Conservation (phyloP, 2,888 invertebrate species). For the Ditula angustiorana region DNA sequence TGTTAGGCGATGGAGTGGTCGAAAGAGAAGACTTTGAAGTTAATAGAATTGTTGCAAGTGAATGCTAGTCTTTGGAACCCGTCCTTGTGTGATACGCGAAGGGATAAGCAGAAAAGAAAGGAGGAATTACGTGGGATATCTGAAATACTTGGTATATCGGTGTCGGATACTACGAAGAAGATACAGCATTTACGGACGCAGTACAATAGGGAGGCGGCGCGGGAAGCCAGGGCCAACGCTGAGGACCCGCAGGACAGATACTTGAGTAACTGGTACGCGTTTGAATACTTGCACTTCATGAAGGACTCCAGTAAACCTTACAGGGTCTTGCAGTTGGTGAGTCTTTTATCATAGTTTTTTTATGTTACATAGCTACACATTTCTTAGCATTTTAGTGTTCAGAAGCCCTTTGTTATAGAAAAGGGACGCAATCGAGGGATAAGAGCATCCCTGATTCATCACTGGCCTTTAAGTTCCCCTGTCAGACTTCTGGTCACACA, state of each 20-base stretch:
- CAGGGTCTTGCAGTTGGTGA: conserved; percentile 69
- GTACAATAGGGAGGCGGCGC: conserved; percentile 85
- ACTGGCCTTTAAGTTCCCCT: too few relatives aligned
- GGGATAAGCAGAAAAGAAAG: conserved; percentile 77
- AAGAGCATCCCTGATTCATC: too few relatives aligned
- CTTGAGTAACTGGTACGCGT: conserved; percentile 84
- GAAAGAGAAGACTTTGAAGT: conserved; percentile 77
- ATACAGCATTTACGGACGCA: conserved; percentile 87
- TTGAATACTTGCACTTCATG: conserved; percentile 85
- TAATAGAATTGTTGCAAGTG: conserved; percentile 76
- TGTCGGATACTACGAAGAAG: conserved; percentile 84
- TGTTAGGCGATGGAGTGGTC: conserved; percentile 76
- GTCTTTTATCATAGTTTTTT: conserved; percentile 38
- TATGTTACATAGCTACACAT: neutral
- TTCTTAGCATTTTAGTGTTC: too few relatives aligned
- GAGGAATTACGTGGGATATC: conserved; percentile 75
- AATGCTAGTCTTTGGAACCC: conserved; percentile 77
- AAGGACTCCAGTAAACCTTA: conserved; percentile 84
- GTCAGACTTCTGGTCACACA: too few relatives aligned
- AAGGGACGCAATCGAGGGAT: too few relatives aligned
- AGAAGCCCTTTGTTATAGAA: too few relatives aligned
- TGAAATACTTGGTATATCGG: conserved; percentile 66
- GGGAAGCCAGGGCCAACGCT: conserved; percentile 78
- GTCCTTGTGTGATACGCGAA: conserved; percentile 71
- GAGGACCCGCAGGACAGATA: conserved; percentile 84